Base-by-base conservation (phyloP, 2,113 vertebrate species). In the Electrona antarctica region DNA sequence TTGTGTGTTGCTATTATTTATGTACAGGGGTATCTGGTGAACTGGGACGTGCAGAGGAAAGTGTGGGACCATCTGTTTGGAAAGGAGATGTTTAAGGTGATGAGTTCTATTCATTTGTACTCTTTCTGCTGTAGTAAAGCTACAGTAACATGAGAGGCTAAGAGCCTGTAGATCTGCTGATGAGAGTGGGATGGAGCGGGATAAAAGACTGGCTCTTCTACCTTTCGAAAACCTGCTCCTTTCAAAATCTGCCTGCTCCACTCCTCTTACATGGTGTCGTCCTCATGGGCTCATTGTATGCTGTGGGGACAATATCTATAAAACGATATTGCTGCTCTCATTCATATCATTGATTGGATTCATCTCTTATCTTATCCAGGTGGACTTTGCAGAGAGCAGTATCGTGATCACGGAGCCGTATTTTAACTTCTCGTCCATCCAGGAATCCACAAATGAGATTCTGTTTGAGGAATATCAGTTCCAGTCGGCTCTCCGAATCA, bases 361-460 rank as follows among this genome's bases (percentile, higher is more conserved):
- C 8, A 12, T 46, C 21, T 48, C 8, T 9, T 21, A 13, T 47
- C 3, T 33, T 4, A 14, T 87, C 54, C 90, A 99, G 98, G 97
- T 99, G 87, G 97, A 99, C 67, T 99, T 99, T 90, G 87, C 95
- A 59, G 97, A 99, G 85, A 95, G 95, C 70, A 98, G 94, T 83
- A 84, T 99, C 86, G 91, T 99, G 83, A 98, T 98, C 85, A 98
- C 94, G 0, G 98, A 99, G 91, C 98, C 97, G 0, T 99, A 97
- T 89, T 99, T 98, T 89, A 98, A 99, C 93, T 99, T 99, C 88
- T 94, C 81, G 79, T 98, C 97, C 82, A 99, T 99, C 71, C 98
- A 99, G 87, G 98, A 99, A 77, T 98, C 98, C 12, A 99, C 99
- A 97, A 99, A 98, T 84, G 98, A 99, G 94, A 99, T 99, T 72